Conservation (phyloP, 2,113 vertebrate species). For the Channa argus region DNA sequence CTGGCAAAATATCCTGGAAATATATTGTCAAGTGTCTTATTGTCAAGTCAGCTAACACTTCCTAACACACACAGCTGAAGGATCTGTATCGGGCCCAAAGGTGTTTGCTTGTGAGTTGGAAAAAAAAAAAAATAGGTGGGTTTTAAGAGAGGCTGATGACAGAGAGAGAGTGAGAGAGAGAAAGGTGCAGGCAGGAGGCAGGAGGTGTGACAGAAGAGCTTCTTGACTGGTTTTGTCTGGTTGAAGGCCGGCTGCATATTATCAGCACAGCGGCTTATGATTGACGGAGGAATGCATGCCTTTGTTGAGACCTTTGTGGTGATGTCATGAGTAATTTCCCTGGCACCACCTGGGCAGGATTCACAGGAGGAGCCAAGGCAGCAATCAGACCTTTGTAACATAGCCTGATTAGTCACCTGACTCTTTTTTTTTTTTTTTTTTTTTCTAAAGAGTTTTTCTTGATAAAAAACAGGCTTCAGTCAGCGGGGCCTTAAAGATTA, state of each 20-base stretch:
- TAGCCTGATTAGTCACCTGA: constrained; percentile 80
- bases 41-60: constrained; percentile 54
- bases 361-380: constrained; percentile 14
- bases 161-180: not conserved
- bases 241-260: constrained; percentile 48
- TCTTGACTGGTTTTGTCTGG: constrained; percentile 62
- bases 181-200: no score
- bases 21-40: constrained; percentile 54
- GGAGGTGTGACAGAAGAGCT: constrained; percentile 27
- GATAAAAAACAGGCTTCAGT: constrained; percentile 64
- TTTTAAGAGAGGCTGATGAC: constrained; percentile 5
- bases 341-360: constrained; percentile 70
- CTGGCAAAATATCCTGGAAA: constrained; percentile 60
- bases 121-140: not conserved
- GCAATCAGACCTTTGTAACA: constrained; percentile 27
- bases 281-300: constrained; percentile 61
- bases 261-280: constrained; percentile 53
- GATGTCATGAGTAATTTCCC: constrained; percentile 75
- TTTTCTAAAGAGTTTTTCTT: constrained; percentile 1
- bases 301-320: constrained; percentile 63
- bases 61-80: constrained; percentile 14
- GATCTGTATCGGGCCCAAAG: constrained; percentile 3
- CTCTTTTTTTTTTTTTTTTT: constrained; percentile 31
- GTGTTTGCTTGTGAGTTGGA: constrained; percentile 21
- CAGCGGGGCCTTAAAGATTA: constrained; percentile 62